Conservation (phyloP, 1,140 invertebrate species). For the Euura lappo region DNA sequence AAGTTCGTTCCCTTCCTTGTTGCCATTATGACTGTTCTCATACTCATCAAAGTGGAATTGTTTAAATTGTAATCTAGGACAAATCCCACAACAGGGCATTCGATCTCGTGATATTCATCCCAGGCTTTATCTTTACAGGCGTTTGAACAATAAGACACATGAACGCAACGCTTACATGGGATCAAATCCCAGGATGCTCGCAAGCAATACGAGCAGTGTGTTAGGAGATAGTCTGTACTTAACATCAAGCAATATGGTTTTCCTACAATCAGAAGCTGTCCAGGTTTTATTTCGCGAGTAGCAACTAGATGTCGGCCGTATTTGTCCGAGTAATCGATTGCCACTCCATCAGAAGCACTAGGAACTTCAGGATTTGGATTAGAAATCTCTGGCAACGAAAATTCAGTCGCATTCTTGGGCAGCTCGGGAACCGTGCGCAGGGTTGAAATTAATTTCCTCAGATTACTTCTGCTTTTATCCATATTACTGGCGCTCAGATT, state of each 20-base stretch:
- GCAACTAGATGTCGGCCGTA: conserved; percentile 73
- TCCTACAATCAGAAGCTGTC: conserved; percentile 82
- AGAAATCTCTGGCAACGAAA: conserved; percentile 18
- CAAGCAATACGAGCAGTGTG: conserved; percentile 80
- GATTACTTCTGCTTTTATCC: conserved; percentile 15
- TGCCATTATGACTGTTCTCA: not conserved
- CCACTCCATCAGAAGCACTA: conserved; percentile 66
- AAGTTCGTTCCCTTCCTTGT: not conserved
- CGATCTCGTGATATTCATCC: conserved; percentile 68
- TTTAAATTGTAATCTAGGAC: conserved; percentile 60
- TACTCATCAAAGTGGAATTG: conserved; percentile 56
- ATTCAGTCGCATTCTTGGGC: conserved; percentile 1
- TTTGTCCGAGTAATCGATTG: conserved; percentile 62
- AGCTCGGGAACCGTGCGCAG: not conserved
- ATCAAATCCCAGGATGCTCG: conserved; percentile 64
- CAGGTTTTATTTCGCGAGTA: conserved; percentile 68
- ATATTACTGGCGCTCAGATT: not conserved
- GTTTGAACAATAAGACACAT: conserved; percentile 74
- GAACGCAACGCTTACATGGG: conserved; percentile 70
- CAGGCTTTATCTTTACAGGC: conserved; percentile 69
- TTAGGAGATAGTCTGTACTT: conserved; percentile 63
- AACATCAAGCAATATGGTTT: conserved; percentile 75
- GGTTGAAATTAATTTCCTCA: not conserved
- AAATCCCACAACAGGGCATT: conserved; percentile 60
- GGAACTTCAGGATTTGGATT: conserved; percentile 56